These are phyloP conservation scores for Theristicus caerulescens DNA, from an alignment of 2,113 vertebrate species.

Conservation along the genomic window DNA sequence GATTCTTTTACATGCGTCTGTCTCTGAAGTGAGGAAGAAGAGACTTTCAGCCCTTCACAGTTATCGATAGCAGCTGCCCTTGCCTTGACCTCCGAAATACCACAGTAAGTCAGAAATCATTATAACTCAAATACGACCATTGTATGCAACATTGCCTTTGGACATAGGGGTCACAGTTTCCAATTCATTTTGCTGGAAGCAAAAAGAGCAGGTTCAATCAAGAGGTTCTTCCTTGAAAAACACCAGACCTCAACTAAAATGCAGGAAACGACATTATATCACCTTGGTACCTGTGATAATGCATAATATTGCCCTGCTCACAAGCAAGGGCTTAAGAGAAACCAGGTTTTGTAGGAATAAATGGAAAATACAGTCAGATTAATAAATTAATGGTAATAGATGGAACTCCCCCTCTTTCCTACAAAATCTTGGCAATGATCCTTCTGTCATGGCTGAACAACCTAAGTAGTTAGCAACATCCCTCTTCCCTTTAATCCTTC, in stretches of 20 bases:
- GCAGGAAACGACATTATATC: not conserved
- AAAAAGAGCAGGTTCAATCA: not conserved
- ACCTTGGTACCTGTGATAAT: not conserved
- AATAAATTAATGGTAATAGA: not conserved
- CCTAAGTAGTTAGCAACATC: not conserved
- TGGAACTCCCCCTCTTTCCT: not conserved
- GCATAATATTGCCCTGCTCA: not conserved
- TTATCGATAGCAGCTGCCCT: conserved; percentile 76
- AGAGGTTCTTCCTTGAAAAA: not conserved
- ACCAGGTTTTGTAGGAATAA: not conserved
- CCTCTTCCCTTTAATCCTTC: not conserved
- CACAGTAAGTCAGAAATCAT: conserved; percentile 52
- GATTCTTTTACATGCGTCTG: not conserved
- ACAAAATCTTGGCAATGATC: not conserved
- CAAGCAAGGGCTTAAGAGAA: not conserved
- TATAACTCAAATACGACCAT: accelerated
- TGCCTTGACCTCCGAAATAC: conserved; percentile 58
- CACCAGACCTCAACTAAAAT: not conserved
- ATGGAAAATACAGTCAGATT: not conserved
- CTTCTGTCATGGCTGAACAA: not conserved
- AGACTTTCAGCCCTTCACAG: conserved; percentile 68
- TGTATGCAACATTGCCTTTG: not conserved
- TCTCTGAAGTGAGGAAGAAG: conserved; percentile 73
- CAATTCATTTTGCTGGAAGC: not conserved
- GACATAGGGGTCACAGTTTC: not conserved